These are phyloP conservation scores for Bugulina stolonifera DNA, from an alignment of 2,888 invertebrate genomes.

Conservation along the genomic window DNA sequence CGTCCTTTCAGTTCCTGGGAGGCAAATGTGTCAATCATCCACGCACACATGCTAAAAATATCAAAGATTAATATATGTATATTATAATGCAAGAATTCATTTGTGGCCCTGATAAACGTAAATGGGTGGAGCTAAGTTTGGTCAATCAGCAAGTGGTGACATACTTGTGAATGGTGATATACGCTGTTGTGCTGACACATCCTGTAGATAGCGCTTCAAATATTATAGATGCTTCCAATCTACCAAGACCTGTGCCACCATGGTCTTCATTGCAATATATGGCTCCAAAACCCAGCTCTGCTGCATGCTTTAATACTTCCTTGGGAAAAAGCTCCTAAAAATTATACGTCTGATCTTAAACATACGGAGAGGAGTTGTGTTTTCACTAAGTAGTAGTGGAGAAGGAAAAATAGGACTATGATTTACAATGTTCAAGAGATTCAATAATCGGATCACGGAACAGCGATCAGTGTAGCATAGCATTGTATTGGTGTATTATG, in stretches of 20 bases:
- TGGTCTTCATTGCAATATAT: slow-evolving; percentile 56
- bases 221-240: slow-evolving; percentile 58
- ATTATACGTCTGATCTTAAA: not conserved
- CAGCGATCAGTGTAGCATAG: too few species aligned
- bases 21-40: slow-evolving; percentile 60
- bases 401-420: too few species aligned
- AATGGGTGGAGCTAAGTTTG: too few species aligned
- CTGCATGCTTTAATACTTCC: slow-evolving; percentile 56
- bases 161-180: slow-evolving; percentile 60
- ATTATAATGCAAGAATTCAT: too few species aligned
- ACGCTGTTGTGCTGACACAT: slow-evolving; percentile 59
- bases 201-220: slow-evolving; percentile 60
- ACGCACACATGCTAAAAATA: slow-evolving; percentile 58
- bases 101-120: too few species aligned
- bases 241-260: slow-evolving; percentile 57
- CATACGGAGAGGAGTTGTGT: too few species aligned
- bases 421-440: too few species aligned
- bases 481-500: too few species aligned
- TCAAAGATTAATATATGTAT: too few species aligned
- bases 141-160: too few species aligned
- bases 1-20: slow-evolving; percentile 50
- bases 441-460: too few species aligned
- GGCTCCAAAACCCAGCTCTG: slow-evolving; percentile 58
- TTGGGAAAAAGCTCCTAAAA: slow-evolving; percentile 56
- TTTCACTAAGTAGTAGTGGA: too few species aligned